Evolutionary conservation across 2,888 invertebrate species (phyloP), one percentile per base, ranked within the genome.

Genomic region (Brachycybe producta): DNA sequence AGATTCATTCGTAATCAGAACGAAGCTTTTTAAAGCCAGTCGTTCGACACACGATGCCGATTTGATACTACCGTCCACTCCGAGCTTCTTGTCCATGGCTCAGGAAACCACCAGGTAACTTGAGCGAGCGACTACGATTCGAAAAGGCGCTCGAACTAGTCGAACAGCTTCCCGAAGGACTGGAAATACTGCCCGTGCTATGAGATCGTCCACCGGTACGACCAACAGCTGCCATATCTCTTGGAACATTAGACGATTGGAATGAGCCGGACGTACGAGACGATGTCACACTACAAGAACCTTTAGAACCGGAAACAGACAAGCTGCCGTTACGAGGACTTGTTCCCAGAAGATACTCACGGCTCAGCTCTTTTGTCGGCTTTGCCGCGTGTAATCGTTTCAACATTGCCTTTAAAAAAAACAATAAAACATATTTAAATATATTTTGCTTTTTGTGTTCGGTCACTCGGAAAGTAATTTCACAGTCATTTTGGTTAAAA

Each of bases 321-420:
- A n/a, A 23, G 32, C 15, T 27, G 19, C 15, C 24, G 15, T 28
- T 24, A 11, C 3, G 2, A 5, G 30, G 7, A 19, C 23, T 19
- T 7, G 47, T 19, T 17, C 38, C 26, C 27, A 52, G 26, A 8
- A 52, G 40, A 27, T 45, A 50, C 13, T 43, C 28, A 1, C 52
- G 49, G 39, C 52, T 51, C 23, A 52, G 44, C 21, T 51, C 49
- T 45, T 40, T 50, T 28, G 54, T 54, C 35, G 58, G 53, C 52
- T 57, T 57, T 2, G 56, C 57, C 3, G 57, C 47, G 41, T 58
- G 58, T 7, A 58, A 43, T 39, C 57, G 49, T 39, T 57, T 57
- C 30, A 58, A 28, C 7, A 58, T 40, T 17, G 53, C 52, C 58
- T 58, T 28, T 27, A 50, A n/a, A n/a, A n/a, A n/a, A n/a, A n/a